phyloP scores from a whole-genome alignment of 1,140 invertebrate genomes.

The Phocides pigmalion region DNA sequence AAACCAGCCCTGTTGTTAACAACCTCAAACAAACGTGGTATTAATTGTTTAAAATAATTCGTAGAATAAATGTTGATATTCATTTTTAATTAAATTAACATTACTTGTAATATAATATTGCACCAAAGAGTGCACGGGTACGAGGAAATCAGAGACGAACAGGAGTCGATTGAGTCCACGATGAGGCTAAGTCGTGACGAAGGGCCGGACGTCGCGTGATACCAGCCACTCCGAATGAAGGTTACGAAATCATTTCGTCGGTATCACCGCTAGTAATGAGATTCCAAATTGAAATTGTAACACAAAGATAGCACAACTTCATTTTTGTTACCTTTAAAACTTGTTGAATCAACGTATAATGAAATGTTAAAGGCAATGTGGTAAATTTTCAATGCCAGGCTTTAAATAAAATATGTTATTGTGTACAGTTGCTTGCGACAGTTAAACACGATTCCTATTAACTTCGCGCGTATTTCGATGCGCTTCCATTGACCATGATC shows the following conservation, averaged over 20 bases:
- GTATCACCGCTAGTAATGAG: slow-evolving; percentile 48
- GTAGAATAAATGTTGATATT: too few relatives aligned
- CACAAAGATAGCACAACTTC: slow-evolving; percentile 26
- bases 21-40: too few relatives aligned
- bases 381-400: background rate
- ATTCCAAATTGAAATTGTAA: slow-evolving; percentile 45
- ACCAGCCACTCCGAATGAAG: slow-evolving; percentile 48
- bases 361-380: background rate
- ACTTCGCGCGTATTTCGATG: slow-evolving; percentile 1
- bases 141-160: slow-evolving; percentile 32
- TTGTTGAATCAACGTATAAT: background rate
- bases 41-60: too few relatives aligned
- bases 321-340: slow-evolving; percentile 8
- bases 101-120: background rate
- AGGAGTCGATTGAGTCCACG: slow-evolving; percentile 28
- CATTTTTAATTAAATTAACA: too few relatives aligned
- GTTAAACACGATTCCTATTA: slow-evolving; percentile 16
- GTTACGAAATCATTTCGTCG: slow-evolving; percentile 57
- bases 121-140: slow-evolving; percentile 7
- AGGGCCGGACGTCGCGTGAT: slow-evolving; percentile 47
- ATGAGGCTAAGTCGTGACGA: slow-evolving; percentile 46
- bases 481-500: background rate
- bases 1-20: too few relatives aligned
- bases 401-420: background rate
- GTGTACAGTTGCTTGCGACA: background rate